Percentiles rank a stretch among this genome's conserved stretches.
phyloP scores from a whole-genome alignment of 1,140 invertebrate species.

The Scaptomyza hsui region DNA sequence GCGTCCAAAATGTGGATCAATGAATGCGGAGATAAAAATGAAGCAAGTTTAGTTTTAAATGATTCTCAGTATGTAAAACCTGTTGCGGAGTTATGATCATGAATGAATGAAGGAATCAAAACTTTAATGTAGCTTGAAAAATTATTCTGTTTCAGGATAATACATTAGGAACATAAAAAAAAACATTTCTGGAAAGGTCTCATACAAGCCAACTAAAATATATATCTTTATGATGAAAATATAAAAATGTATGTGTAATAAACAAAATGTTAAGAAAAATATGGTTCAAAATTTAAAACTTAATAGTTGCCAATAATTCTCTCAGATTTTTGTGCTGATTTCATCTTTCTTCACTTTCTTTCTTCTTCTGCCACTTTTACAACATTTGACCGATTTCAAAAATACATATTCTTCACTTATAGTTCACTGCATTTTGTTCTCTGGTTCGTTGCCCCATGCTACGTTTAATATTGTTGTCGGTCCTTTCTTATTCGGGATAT shows the following conservation, averaged over 20 bases:
- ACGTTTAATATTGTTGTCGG: constrained; percentile 55
- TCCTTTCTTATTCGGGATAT: constrained; percentile 53
- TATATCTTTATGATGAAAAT: too few species aligned
- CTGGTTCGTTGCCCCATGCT: constrained; percentile 76
- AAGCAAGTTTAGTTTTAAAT: constrained; percentile 9
- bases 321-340: neutral
- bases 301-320: neutral
- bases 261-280: too few species aligned
- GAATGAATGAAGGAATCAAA: too few species aligned
- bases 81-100: neutral
- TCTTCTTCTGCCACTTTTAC: neutral
- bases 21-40: constrained; percentile 36
- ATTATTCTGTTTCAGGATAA: too few species aligned
- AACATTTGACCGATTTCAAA: constrained; percentile 33
- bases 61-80: neutral
- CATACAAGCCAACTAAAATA: too few species aligned
- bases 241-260: too few species aligned
- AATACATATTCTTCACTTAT: constrained; percentile 39
- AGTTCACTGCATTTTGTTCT: constrained; percentile 57
- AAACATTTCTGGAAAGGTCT: too few species aligned
- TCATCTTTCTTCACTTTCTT: neutral
- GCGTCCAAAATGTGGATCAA: constrained; percentile 47
- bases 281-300: too few species aligned
- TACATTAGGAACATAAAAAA: too few species aligned
- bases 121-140: too few species aligned